Evolutionary conservation across 2,113 vertebrate species (phyloP).

Genomic region (Eclectus roratus): DNA sequence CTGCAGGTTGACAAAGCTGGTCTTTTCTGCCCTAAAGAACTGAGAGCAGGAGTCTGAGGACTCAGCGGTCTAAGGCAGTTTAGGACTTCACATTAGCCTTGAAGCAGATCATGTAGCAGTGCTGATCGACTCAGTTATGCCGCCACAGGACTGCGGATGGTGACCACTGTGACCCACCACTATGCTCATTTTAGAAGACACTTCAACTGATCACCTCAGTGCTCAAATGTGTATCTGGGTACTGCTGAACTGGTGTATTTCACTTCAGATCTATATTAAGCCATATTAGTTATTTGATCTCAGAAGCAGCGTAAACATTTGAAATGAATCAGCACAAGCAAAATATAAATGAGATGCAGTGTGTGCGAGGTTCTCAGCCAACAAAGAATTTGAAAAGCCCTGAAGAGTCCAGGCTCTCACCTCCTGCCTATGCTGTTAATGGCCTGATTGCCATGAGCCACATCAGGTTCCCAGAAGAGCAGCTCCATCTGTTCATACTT

Average conservation of each 20-base stretch:
- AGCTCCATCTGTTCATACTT: background rate
- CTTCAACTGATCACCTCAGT: background rate
- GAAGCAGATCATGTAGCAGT: background rate
- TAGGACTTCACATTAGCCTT: background rate
- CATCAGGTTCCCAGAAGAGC: background rate
- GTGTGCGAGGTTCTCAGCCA: background rate
- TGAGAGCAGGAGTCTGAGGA: background rate
- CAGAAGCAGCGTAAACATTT: background rate
- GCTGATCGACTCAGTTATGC: rapidly evolving
- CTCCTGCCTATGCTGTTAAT: background rate
- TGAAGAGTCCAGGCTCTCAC: background rate
- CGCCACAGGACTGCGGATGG: background rate
- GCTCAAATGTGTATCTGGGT: background rate
- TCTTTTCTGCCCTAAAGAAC: background rate
- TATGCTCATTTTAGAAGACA: background rate
- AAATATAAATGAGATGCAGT: background rate
- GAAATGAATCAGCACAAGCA: background rate
- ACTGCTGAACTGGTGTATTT: background rate
- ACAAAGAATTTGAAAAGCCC: background rate
- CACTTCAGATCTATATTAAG: background rate
- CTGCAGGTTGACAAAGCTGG: background rate
- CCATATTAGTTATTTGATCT: background rate
- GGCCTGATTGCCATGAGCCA: background rate
- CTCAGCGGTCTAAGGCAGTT: background rate
- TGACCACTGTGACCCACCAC: background rate